Evolutionary conservation across 2,113 vertebrate genomes (phyloP).

Genomic region (Pelobates fuscus): DNA sequence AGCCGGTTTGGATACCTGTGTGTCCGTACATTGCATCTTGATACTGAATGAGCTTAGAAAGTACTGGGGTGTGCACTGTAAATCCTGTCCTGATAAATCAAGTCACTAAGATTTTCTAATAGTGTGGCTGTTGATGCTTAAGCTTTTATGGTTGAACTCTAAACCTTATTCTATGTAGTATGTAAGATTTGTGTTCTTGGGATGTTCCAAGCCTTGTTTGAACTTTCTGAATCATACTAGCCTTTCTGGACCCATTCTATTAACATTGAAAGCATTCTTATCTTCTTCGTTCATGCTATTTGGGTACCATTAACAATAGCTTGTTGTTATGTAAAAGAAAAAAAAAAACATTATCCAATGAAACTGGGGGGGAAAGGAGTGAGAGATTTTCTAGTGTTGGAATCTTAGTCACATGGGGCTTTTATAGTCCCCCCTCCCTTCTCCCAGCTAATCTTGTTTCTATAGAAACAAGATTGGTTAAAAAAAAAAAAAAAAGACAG

Average conservation of each 20-base stretch:
- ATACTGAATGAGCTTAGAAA: too few species aligned
- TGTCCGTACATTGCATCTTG: too few species aligned
- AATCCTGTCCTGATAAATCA: too few species aligned
- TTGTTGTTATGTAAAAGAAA: slow-evolving; percentile 47
- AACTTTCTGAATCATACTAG: not conserved
- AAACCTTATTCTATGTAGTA: too few species aligned
- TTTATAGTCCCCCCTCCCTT: slow-evolving; percentile 41
- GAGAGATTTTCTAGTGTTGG: slow-evolving; percentile 48
- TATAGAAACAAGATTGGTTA: slow-evolving; percentile 48
- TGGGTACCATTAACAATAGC: slow-evolving; percentile 39
- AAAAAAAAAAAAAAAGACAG: slow-evolving; percentile 41
- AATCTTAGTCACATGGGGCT: slow-evolving; percentile 50
- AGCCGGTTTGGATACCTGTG: too few species aligned
- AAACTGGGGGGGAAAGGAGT: slow-evolving; percentile 23
- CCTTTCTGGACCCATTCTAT: not conserved
- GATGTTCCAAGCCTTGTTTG: too few species aligned
- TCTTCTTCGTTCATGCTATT: slow-evolving; percentile 10
- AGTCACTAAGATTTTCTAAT: too few species aligned
- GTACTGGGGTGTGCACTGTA: too few species aligned
- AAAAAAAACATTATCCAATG: slow-evolving; percentile 28
- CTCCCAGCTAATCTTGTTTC: slow-evolving; percentile 49
- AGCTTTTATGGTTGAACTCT: too few species aligned
- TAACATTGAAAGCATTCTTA: not conserved
- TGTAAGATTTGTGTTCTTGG: too few species aligned
- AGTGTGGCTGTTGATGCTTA: too few species aligned